Conservation (phyloP, 2,888 invertebrate genomes). For the Macrosoma leucophasiata region DNA sequence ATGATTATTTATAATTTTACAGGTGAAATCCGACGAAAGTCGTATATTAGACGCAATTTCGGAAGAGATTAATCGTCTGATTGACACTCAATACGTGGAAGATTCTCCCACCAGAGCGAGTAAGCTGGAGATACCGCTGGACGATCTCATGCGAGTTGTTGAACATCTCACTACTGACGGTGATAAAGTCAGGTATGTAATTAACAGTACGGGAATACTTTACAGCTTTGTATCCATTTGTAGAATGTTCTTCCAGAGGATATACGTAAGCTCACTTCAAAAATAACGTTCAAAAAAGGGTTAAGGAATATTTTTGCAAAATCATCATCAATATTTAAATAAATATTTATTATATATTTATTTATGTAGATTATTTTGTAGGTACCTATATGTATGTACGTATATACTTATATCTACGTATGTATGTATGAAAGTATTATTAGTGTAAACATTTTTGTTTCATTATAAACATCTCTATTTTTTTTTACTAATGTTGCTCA, state of each 20-base stretch:
- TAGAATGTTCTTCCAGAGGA: neutral
- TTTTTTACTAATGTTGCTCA: too few relatives aligned
- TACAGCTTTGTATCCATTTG: neutral
- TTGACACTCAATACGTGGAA: conserved; percentile 43
- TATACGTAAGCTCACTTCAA: too few relatives aligned
- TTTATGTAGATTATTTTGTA: too few relatives aligned
- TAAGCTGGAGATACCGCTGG: conserved; percentile 51
- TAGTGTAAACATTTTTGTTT: too few relatives aligned
- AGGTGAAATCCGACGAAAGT: conserved; percentile 55
- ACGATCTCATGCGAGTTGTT: conserved; percentile 47
- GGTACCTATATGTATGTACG: too few relatives aligned
- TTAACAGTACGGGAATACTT: neutral
- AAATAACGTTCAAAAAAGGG: too few relatives aligned
- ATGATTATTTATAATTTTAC: conserved; percentile 17
- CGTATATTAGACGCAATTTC: conserved; percentile 54
- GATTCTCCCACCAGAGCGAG: conserved; percentile 36
- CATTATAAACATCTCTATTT: too few relatives aligned
- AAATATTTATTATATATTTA: neutral
- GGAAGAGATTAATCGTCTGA: conserved; percentile 51
- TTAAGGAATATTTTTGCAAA: too few relatives aligned
- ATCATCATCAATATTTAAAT: too few relatives aligned
- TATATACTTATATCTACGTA: too few relatives aligned
- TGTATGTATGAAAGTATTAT: too few relatives aligned
- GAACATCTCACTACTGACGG: conserved; percentile 50
- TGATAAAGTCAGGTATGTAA: conserved; percentile 53